These are phyloP conservation scores for Augochlorella aurata DNA, from an alignment of 2,888 invertebrate species.

Conservation along the genomic window DNA sequence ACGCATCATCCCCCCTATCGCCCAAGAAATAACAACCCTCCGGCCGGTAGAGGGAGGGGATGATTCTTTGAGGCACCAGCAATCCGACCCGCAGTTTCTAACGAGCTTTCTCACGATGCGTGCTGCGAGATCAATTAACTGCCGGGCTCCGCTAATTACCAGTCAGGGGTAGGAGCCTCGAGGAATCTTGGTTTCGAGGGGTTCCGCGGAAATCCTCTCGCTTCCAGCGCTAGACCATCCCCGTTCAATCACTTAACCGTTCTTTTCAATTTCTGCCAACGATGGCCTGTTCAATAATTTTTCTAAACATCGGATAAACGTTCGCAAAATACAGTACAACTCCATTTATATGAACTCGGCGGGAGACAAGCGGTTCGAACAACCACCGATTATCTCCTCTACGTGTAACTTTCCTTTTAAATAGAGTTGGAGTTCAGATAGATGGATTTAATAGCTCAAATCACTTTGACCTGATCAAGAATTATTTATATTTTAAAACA, in stretches of 20 bases:
- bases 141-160: conserved; percentile 66
- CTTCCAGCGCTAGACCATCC: background rate
- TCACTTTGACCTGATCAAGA: too few species aligned
- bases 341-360: too few species aligned
- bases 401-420: too few species aligned
- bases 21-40: conserved; percentile 60
- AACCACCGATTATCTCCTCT: too few species aligned
- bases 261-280: background rate
- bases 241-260: background rate
- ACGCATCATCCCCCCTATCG: conserved; percentile 66
- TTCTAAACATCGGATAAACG: background rate
- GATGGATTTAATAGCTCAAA: too few species aligned
- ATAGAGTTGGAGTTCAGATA: too few species aligned
- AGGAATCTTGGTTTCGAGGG: background rate
- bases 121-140: conserved; percentile 69
- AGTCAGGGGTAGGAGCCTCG: conserved; percentile 31
- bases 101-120: conserved; percentile 77
- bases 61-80: conserved; percentile 55
- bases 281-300: background rate
- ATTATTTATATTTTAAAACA: too few species aligned
- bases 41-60: conserved; percentile 31
- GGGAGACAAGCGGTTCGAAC: too few species aligned
- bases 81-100: conserved; percentile 61
- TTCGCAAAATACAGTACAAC: background rate
- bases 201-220: background rate